Conservation (phyloP, 2,113 vertebrate species). For the Hiodon alosoides region DNA sequence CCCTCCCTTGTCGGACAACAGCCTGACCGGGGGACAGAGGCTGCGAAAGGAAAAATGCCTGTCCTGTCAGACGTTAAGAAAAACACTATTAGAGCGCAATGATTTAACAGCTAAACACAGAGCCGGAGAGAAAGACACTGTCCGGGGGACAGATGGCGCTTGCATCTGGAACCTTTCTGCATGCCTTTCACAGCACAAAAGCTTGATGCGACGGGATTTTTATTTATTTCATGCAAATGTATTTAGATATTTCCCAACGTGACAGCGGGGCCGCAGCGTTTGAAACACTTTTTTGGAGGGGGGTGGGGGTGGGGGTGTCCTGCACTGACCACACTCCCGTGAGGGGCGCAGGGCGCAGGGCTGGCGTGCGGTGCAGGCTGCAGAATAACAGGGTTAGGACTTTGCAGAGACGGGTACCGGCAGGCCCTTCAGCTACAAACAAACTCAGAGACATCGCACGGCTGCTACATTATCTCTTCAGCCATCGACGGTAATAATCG, state of each 20-base stretch:
- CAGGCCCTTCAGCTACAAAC: neutral
- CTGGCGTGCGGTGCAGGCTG: no score
- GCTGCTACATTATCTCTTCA: neutral
- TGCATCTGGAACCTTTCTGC: conserved; percentile 52
- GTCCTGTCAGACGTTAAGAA: conserved; percentile 24
- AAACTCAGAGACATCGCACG: no score
- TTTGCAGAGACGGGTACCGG: conserved; percentile 16
- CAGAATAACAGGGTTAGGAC: neutral
- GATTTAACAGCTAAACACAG: conserved; percentile 37
- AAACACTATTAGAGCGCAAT: conserved; percentile 29
- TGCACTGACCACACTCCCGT: no score
- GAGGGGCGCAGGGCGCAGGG: no score
- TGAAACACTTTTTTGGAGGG: conserved; percentile 32
- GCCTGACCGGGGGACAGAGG: neutral
- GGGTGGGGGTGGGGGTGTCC: no score
- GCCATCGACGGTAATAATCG: neutral
- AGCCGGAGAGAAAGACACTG: conserved; percentile 22
- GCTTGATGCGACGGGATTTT: conserved; percentile 49
- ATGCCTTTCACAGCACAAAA: conserved; percentile 53
- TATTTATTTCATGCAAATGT: conserved; percentile 64
- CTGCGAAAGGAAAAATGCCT: neutral
- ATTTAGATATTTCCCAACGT: conserved; percentile 45
- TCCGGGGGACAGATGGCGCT: conserved; percentile 54
- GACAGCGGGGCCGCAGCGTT: conserved; percentile 46
- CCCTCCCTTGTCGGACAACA: neutral